Evolutionary conservation across 2,113 vertebrate species (phyloP), one percentile per base, ranked within the genome.

Genomic region (Perognathus longimembris): DNA sequence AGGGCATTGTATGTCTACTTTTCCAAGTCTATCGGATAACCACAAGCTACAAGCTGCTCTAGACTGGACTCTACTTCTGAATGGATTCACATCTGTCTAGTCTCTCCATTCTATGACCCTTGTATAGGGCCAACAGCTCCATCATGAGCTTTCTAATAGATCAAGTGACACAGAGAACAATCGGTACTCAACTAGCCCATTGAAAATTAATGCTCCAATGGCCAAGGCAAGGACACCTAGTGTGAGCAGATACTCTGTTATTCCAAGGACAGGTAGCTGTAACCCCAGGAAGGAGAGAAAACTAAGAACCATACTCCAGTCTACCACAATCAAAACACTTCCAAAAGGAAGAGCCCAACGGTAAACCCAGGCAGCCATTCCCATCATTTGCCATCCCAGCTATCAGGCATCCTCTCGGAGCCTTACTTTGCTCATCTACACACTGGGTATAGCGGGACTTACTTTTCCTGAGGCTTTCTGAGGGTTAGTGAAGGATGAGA

Each of bases 121-220:
- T 6, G 32, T 11, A 10, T 71, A 34, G 24, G 22, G 5, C 38
- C 7, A 12, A 71, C 42, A 54, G 6, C 14, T 24, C 14, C 12
- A 21, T 5, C 20, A 22, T 20, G 5, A 78, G 24, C 24, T 50
- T 85, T 70, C 61, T 59, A 21, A 66, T 26, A 26, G 59, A 21
- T 54, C 32, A 7, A 18, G 4, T 6, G n/a, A 40, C 40, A 24
- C 7, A 11, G 40, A 81, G 34, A 69, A 54, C 42, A 89, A 85
- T 61, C 30, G 0, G 0, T 15, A 61, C 36, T 20, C 42, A 24
- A 86, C 54, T 3, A 18, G 24, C 54, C 4, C 32, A 7, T 5
- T 2, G 38, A 32, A 38, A 40, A 0, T 77, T 7, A 7, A n/a
- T 4, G 7, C 21, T 10, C 32, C 15, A 0, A 12, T 11, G 10